A percentile compares a stretch with the other conserved stretches of the same genome.
Evolutionary conservation across 2,113 vertebrate genomes (phyloP).

Genomic region (Geococcyx californianus): DNA sequence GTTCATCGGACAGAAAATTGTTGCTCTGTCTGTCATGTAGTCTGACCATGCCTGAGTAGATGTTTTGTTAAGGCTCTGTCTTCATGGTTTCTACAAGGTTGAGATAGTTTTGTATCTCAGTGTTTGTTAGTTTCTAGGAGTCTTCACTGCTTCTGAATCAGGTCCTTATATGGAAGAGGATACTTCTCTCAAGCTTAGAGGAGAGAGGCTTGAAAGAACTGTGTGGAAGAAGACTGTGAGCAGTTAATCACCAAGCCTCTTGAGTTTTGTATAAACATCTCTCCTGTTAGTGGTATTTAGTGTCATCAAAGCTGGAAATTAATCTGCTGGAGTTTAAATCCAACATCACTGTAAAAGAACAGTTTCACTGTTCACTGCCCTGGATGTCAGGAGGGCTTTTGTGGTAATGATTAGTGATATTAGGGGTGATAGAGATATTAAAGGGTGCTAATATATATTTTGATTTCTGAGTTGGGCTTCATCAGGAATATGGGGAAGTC

Average conservation of each 20-base stretch:
- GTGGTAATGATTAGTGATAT: not conserved
- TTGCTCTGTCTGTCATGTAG: not conserved
- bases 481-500: not conserved
- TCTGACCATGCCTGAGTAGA: fast-evolving
- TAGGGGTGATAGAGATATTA: not conserved
- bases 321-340: not conserved
- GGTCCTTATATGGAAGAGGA: not conserved
- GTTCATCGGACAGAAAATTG: not conserved
- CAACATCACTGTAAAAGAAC: not conserved
- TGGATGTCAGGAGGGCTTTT: not conserved
- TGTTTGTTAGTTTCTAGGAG: not conserved
- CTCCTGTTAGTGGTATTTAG: not conserved
- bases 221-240: not conserved
- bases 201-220: no score
- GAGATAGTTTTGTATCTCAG: not conserved
- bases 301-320: not conserved
- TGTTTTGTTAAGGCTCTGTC: not conserved
- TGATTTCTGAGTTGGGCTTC: not conserved
- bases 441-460: not conserved
- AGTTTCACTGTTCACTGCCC: not conserved
- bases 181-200: not conserved
- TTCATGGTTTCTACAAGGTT: not conserved
- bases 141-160: not conserved
- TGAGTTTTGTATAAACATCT: not conserved
- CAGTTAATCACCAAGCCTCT: not conserved